Evolutionary conservation across 2,113 vertebrate genomes (phyloP).

Genomic region (Neodontobutis hainanensis): DNA sequence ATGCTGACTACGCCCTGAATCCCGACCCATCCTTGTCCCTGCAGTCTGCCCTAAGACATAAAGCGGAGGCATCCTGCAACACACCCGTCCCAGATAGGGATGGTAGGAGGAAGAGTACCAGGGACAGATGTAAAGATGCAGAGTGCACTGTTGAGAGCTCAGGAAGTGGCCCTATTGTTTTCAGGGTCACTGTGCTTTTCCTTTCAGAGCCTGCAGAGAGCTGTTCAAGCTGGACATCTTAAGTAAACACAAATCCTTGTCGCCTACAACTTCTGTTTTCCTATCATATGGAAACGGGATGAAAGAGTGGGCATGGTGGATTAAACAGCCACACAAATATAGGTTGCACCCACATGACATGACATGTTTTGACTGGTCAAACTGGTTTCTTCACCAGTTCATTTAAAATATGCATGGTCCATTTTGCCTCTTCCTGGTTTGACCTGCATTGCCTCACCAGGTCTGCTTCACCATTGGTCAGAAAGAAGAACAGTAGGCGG

Average conservation of each 20-base stretch:
- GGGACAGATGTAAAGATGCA: slow-evolving; percentile 45
- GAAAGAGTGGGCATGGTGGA: neutral
- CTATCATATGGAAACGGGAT: slow-evolving; percentile 7
- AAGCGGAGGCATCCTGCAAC: slow-evolving; percentile 56
- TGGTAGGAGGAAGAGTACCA: slow-evolving; percentile 25
- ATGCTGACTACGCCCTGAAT: slow-evolving; percentile 48
- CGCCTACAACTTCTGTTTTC: slow-evolving; percentile 43
- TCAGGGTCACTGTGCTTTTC: slow-evolving; percentile 70
- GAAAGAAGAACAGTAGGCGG: slow-evolving; percentile 27
- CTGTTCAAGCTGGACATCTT: slow-evolving; percentile 41
- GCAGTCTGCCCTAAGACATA: slow-evolving; percentile 51
- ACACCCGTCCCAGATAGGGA: slow-evolving; percentile 12
- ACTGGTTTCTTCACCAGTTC: neutral
- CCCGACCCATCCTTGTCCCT: slow-evolving; percentile 23
- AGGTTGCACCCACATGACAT: no score
- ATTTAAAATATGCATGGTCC: slow-evolving; percentile 7
- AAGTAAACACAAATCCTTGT: slow-evolving; percentile 56
- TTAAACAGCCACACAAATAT: neutral
- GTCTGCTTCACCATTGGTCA: slow-evolving; percentile 50
- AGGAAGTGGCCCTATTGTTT: slow-evolving; percentile 82
- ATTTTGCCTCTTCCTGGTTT: slow-evolving; percentile 51
- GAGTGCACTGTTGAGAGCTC: slow-evolving; percentile 32
- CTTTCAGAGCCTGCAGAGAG: slow-evolving; percentile 53
- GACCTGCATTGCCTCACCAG: slow-evolving; percentile 13
- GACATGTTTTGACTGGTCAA: neutral